Percentiles rank a stretch among this genome's conserved stretches.
Evolutionary conservation across 2,888 invertebrate species (phyloP).

Genomic region (Helobdella robusta): DNA sequence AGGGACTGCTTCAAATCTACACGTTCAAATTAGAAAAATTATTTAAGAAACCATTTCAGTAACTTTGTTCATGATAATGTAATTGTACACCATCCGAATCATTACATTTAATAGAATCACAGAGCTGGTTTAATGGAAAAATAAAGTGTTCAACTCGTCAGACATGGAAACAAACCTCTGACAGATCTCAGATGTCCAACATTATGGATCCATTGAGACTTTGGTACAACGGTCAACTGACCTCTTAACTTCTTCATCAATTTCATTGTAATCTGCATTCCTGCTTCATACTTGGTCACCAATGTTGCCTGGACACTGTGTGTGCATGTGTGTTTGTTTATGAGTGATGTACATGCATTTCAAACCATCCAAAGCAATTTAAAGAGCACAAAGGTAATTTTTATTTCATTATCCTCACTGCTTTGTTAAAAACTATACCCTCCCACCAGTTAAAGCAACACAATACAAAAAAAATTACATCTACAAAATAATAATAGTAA

Average conservation of each 20-base stretch:
- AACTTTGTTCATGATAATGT: too few relatives aligned
- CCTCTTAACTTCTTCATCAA: conserved; percentile 24
- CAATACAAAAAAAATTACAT: too few relatives aligned
- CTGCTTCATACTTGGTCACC: not conserved
- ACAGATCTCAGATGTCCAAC: not conserved
- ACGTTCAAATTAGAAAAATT: not conserved
- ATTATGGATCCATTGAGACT: not conserved
- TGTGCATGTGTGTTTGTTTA: not conserved
- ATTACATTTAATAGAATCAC: too few relatives aligned
- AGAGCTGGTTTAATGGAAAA: too few relatives aligned
- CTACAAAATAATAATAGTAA: too few relatives aligned
- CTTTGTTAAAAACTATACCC: too few relatives aligned
- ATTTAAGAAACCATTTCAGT: too few relatives aligned
- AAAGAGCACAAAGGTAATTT: not conserved
- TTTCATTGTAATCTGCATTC: conserved; percentile 20
- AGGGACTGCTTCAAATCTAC: not conserved
- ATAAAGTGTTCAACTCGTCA: too few relatives aligned
- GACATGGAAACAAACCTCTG: conserved; percentile 16
- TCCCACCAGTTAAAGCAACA: too few relatives aligned
- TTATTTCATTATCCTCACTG: too few relatives aligned
- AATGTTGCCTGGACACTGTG: not conserved
- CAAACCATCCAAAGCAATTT: not conserved
- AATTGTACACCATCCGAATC: too few relatives aligned
- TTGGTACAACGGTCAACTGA: conserved; percentile 8
- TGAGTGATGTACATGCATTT: not conserved